Evolutionary conservation across 1,140 invertebrate genomes (phyloP).

Genomic region (Acromyrmex heyeri): DNA sequence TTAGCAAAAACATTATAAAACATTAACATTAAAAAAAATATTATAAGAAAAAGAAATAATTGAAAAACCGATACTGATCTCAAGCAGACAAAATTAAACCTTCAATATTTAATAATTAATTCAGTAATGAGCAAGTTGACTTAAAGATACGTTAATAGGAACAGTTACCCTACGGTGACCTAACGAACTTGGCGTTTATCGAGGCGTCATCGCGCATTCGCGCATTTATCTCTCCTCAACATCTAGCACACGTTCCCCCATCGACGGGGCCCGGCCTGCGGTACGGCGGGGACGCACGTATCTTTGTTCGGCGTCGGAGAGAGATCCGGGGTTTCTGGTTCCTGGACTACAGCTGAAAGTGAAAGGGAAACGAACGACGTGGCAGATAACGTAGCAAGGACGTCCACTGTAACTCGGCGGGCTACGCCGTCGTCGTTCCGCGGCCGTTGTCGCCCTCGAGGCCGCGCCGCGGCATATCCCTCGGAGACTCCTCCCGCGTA

Average conservation of each 20-base stretch:
- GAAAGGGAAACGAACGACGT: constrained; percentile 83
- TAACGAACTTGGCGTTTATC: constrained; percentile 17
- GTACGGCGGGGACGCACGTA: constrained; percentile 51
- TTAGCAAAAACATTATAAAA: too few relatives aligned
- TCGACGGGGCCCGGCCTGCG: neutral
- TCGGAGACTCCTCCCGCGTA: too few relatives aligned
- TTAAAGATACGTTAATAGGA: too few relatives aligned
- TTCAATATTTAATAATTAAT: too few relatives aligned
- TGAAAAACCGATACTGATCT: too few relatives aligned
- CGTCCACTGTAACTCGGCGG: constrained; percentile 82
- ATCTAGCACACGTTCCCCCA: constrained; percentile 7
- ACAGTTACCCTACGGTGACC: neutral
- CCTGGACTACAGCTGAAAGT: constrained; percentile 84
- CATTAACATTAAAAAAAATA: too few relatives aligned
- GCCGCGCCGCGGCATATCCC: constrained; percentile 35
- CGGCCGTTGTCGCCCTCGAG: constrained; percentile 79
- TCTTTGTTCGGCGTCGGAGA: constrained; percentile 76
- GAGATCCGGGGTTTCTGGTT: constrained; percentile 83
- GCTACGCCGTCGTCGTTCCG: constrained; percentile 67
- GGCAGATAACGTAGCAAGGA: constrained; percentile 86
- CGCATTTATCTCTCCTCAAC: constrained; percentile 24
- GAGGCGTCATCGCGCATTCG: neutral
- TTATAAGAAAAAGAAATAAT: too few relatives aligned
- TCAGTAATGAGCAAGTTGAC: too few relatives aligned
- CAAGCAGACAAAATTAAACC: too few relatives aligned